Evolutionary conservation across 2,113 vertebrate species (phyloP).

Genomic region (Tenrec ecaudatus): DNA sequence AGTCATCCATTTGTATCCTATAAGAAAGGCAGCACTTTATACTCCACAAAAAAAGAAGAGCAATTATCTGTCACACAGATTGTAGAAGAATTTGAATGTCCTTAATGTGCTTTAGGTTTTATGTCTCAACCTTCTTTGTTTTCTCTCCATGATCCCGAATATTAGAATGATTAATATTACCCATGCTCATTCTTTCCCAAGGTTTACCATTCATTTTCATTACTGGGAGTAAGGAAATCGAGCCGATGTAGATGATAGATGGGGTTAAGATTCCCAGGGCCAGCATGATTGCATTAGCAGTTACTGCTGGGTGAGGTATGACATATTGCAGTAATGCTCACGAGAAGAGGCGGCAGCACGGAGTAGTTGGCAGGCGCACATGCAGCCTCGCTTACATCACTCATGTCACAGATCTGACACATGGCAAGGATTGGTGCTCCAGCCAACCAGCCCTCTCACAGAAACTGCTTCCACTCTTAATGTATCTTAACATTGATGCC

Average conservation of each 20-base stretch:
- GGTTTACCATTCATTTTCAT: conserved; percentile 53
- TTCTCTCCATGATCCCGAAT: conserved; percentile 13
- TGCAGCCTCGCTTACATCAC: conserved; percentile 63
- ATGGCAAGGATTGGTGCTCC: conserved; percentile 68
- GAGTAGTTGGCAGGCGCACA: conserved; percentile 69
- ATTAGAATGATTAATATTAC: conserved; percentile 26
- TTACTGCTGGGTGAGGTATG: conserved; percentile 66
- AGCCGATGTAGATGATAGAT: conserved; percentile 17
- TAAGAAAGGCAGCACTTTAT: neutral
- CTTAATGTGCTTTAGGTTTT: neutral
- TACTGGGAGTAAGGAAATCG: neutral
- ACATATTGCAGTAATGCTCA: conserved; percentile 19
- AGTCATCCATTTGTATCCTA: too few species aligned
- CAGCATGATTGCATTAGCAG: conserved; percentile 50
- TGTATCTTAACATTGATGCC: neutral
- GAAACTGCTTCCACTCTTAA: conserved; percentile 46
- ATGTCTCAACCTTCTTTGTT: neutral
- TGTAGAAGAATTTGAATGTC: conserved; percentile 26
- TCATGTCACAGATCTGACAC: conserved; percentile 62
- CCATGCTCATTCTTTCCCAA: conserved; percentile 16
- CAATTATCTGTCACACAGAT: neutral
- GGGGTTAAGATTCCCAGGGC: conserved; percentile 65
- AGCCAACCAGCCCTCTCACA: conserved; percentile 36
- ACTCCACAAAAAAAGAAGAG: neutral
- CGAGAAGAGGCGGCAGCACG: conserved; percentile 39